Percentiles rank a stretch among this genome's conserved stretches.
phyloP scores from a whole-genome alignment of 35 echinoderm and acorn worm species.

The Ptychodera flava region DNA sequence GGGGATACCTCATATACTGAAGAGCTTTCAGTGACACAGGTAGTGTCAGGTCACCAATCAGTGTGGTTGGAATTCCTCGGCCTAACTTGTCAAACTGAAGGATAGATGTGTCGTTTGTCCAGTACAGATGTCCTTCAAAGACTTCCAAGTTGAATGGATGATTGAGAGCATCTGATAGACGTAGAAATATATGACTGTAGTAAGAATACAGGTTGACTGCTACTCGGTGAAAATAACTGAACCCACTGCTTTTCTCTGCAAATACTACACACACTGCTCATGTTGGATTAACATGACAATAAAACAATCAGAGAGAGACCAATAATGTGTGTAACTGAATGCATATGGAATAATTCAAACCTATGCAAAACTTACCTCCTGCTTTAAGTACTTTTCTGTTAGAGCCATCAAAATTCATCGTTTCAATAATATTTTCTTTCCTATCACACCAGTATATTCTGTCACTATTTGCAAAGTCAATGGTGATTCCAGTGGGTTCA shows the following conservation, averaged over 20 bases:
- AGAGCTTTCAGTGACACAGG: not conserved
- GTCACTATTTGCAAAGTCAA: slow-evolving; percentile 60
- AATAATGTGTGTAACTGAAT: no score
- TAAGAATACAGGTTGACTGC: no score
- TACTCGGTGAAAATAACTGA: no score
- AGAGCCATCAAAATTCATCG: slow-evolving; percentile 74
- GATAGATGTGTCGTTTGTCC: slow-evolving; percentile 14
- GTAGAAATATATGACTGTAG: no score
- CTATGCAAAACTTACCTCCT: no score
- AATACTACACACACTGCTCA: no score
- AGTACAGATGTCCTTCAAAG: slow-evolving; percentile 49
- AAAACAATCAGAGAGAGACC: no score
- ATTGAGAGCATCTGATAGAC: no score
- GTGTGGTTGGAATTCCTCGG: not conserved
- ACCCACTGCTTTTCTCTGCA: no score
- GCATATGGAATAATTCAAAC: no score
- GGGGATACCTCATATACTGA: not conserved
- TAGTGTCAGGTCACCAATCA: not conserved
- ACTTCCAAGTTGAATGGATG: slow-evolving; percentile 51
- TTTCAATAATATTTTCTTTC: slow-evolving; percentile 42
- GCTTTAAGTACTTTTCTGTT: slow-evolving; percentile 23
- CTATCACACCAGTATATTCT: slow-evolving; percentile 78
- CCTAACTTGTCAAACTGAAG: not conserved
- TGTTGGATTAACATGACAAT: no score
- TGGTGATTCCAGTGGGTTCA: slow-evolving; percentile 65